These are phyloP conservation scores for Sula dactylatra DNA, from an alignment of 2,113 vertebrate genomes.

Conservation along the genomic window DNA sequence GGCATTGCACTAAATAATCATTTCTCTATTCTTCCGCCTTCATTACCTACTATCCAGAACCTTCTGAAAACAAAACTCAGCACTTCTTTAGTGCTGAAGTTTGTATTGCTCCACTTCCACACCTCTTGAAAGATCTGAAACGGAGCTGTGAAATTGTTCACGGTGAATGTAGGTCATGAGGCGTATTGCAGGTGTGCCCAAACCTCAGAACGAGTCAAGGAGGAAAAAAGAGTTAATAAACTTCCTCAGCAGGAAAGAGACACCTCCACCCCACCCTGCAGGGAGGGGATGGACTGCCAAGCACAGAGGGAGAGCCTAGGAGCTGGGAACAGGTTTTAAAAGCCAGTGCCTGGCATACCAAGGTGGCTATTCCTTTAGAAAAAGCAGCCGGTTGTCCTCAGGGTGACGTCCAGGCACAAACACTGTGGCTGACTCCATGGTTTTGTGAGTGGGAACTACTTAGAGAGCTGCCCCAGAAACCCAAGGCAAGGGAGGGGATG, in stretches of 20 bases:
- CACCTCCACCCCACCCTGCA: constrained; percentile 20
- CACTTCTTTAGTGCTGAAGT: background rate
- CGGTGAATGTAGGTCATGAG: background rate
- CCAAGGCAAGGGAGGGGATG: background rate
- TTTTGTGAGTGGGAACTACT: background rate
- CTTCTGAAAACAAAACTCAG: background rate
- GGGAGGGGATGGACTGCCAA: background rate
- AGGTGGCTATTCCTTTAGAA: background rate
- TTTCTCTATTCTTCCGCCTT: background rate
- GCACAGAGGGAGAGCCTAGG: background rate
- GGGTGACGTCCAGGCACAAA: background rate
- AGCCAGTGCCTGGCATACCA: background rate
- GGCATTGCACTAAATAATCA: background rate
- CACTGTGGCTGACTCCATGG: accelerated
- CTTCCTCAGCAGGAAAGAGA: background rate
- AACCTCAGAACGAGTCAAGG: background rate
- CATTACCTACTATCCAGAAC: background rate
- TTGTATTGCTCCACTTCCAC: background rate
- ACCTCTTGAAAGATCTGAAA: background rate
- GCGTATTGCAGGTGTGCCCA: background rate
- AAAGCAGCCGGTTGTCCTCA: background rate
- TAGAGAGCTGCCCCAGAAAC: background rate
- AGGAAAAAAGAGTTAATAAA: background rate
- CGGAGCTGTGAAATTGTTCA: background rate
- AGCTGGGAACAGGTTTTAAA: background rate